Conservation (phyloP, 2,797 vertebrate species). For the Melanotaenia nigrans region DNA sequence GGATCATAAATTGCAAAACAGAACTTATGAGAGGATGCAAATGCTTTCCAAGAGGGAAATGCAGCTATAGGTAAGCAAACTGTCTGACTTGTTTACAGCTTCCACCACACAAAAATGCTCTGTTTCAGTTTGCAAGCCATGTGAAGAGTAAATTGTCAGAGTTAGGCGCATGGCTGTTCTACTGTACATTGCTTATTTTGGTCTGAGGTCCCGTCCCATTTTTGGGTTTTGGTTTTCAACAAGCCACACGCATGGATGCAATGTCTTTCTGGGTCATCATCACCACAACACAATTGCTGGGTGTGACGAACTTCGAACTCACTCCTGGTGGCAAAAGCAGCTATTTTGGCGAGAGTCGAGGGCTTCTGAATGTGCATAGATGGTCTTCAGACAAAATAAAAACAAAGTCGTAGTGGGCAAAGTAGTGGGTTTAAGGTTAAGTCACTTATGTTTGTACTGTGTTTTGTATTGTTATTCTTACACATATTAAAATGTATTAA, state of each 20-base stretch:
- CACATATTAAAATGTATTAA: neutral
- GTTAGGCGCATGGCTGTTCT: slow-evolving; percentile 40
- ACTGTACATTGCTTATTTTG: slow-evolving; percentile 70
- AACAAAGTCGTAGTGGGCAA: slow-evolving; percentile 18
- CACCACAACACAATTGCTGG: slow-evolving; percentile 76
- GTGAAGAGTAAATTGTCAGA: slow-evolving; percentile 49
- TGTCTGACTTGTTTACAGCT: slow-evolving; percentile 46
- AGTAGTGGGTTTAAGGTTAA: neutral
- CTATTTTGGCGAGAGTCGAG: slow-evolving; percentile 60
- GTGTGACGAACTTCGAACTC: slow-evolving; percentile 66
- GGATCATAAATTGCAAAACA: slow-evolving; percentile 67
- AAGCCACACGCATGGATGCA: slow-evolving; percentile 67
- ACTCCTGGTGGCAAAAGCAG: slow-evolving; percentile 50
- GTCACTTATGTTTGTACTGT: neutral
- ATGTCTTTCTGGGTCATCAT: slow-evolving; percentile 69
- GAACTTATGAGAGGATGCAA: slow-evolving; percentile 54
- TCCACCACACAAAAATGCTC: slow-evolving; percentile 31
- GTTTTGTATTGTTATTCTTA: neutral
- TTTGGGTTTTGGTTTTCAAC: slow-evolving; percentile 74
- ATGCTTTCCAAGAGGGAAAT: slow-evolving; percentile 51
- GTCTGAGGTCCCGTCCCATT: slow-evolving; percentile 73
- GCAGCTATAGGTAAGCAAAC: slow-evolving; percentile 63
- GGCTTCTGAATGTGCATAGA: slow-evolving; percentile 32
- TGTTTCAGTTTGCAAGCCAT: slow-evolving; percentile 12
- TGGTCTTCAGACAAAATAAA: slow-evolving; percentile 18